Base-by-base conservation (phyloP, 2,113 vertebrate species). In the Pseudopipra pipra region DNA sequence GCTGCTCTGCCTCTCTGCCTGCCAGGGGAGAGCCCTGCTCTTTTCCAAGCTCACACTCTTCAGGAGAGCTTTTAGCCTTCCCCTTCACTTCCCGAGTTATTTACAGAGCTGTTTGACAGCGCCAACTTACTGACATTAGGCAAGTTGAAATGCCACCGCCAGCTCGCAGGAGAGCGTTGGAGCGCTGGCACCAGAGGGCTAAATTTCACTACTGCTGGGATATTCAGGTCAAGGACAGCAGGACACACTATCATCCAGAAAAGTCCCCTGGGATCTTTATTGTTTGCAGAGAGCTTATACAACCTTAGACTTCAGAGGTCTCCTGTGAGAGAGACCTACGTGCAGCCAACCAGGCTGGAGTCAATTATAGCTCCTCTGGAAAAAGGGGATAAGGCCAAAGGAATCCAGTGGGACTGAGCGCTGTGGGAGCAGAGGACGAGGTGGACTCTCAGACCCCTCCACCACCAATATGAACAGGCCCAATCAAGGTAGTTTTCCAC, bases 151-250 rank as follows among this genome's bases (percentile, higher is more conserved):
- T 59, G 75, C 59, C 88, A 85, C 52, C 1, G 3, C 74, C 65
- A 21, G 93, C 89, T 71, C 9, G 2, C 56, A 65, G 83, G 56
- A 76, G 39, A 93, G 61, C 41, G 78, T 6, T 5, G 13, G 49
- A 78, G 66, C 2, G 1, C 17, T 0, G 0, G 52, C 81, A 79
- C 47, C 82, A 31, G 37, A 52, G 89, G 67, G 44, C 54, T 86
- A 24, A 63, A 39, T 61, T 44, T 47, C 81, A 67, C 80, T 47
- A 1, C 72, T 62, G 47, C 90, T n/a, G 63, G 61, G 76, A 82
- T 91, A 97, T 93, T 76, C 79, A 86, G 95, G 94, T 78, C 85
- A 96, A 96, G 88, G 92, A 83, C 84, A 84, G 65, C 41, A 87
- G 85, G 89, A 91, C 67, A 52, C 2, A 4, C 37, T 31, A 14